A percentile compares a stretch with the other conserved stretches of the same genome.
phyloP scores from a whole-genome alignment of 2,888 invertebrate genomes.

The Mellilla xanthometata region DNA sequence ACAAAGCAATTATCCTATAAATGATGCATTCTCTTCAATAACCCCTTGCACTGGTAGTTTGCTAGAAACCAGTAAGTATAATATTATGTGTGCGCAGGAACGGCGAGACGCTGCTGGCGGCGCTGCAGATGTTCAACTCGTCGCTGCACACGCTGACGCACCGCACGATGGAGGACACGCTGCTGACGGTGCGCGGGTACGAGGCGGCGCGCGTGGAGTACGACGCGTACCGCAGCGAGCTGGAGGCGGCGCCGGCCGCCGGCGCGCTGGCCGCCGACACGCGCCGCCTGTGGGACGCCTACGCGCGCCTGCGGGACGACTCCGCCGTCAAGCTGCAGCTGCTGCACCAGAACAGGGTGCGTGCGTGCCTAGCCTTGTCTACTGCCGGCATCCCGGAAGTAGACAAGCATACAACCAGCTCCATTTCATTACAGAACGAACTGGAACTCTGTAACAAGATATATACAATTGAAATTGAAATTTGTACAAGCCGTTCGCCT shows the following conservation, averaged over 20 bases:
- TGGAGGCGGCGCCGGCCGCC: slow-evolving; percentile 83
- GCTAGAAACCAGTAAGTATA: too few relatives aligned
- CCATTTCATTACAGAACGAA: too few relatives aligned
- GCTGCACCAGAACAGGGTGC: slow-evolving; percentile 97
- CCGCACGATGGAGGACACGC: slow-evolving; percentile 98
- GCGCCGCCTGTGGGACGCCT: slow-evolving; percentile 93
- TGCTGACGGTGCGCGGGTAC: slow-evolving; percentile 85
- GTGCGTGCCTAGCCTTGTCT: too few relatives aligned
- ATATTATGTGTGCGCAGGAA: too few relatives aligned
- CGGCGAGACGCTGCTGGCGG: slow-evolving; percentile 95
- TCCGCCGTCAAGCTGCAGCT: slow-evolving; percentile 97
- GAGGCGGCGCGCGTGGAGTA: slow-evolving; percentile 93
- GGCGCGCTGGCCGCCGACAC: slow-evolving; percentile 88
- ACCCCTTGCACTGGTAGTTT: too few relatives aligned
- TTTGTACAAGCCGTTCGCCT: too few relatives aligned
- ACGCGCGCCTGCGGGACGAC: slow-evolving; percentile 96
- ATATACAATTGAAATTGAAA: too few relatives aligned
- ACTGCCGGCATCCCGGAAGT: too few relatives aligned
- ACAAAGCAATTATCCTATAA: too few relatives aligned
- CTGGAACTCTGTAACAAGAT: too few relatives aligned
- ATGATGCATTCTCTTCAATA: too few relatives aligned
- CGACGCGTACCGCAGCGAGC: slow-evolving; percentile 98
- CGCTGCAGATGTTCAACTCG: slow-evolving; percentile 97
- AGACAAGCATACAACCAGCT: too few relatives aligned
- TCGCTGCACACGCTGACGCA: slow-evolving; percentile 97